phyloP scores from a whole-genome alignment of 2,888 invertebrate species.

The Heliconius aoede region DNA sequence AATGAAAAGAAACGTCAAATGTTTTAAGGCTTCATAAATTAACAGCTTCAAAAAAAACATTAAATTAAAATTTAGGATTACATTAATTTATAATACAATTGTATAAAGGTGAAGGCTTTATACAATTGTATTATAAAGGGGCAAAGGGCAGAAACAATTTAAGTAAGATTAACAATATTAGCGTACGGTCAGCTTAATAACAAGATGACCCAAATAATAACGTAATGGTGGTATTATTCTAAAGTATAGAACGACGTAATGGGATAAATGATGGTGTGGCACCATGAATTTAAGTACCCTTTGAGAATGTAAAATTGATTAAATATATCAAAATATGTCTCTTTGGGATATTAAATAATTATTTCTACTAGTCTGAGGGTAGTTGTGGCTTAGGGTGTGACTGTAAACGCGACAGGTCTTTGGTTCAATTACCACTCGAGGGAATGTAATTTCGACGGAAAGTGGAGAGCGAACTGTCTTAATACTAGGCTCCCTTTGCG shows the following conservation, averaged over 20 bases:
- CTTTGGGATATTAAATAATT: background rate
- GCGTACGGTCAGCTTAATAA: constrained; percentile 32
- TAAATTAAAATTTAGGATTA: constrained; percentile 4
- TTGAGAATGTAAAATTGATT: background rate
- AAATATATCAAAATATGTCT: background rate
- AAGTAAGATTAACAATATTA: constrained; percentile 36
- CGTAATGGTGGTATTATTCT: no score
- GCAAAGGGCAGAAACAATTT: constrained; percentile 29
- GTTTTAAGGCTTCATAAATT: background rate
- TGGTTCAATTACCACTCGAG: no score
- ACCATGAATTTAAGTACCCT: constrained; percentile 1
- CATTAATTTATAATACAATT: constrained; percentile 11
- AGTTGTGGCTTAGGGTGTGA: no score
- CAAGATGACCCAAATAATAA: constrained; percentile 31
- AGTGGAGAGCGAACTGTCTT: no score
- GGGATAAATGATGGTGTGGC: constrained; percentile 12
- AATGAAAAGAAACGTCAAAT: background rate
- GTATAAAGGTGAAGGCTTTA: background rate
- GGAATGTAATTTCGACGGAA: no score
- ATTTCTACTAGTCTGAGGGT: background rate
- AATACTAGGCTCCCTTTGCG: no score
- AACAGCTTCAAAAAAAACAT: background rate
- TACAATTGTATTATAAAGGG: no score
- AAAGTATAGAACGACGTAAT: no score
- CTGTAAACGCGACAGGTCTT: no score